Evolutionary conservation across 2,797 vertebrate genomes (phyloP), one percentile per base, ranked within the genome.

Genomic region (Rhyacichthys aspro): DNA sequence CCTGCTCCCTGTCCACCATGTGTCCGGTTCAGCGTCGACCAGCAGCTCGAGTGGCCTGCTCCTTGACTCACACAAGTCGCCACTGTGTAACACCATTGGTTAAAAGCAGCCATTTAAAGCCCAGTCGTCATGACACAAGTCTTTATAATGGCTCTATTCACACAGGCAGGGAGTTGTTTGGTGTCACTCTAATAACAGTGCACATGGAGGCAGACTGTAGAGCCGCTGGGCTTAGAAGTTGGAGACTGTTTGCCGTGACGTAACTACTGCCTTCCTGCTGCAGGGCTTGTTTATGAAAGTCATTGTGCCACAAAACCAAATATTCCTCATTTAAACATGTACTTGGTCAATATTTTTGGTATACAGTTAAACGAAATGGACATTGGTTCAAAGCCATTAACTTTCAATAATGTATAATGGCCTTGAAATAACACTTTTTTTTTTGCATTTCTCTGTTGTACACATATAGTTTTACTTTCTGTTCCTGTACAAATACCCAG

Each of bases 121-220:
- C 16, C 50, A 63, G 59, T 45, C 58, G 72, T 74, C 71, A 28
- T 58, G 71, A 76, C 68, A 66, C 62, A 50, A 62, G 54, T 34
- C 43, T 71, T 48, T 65, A 89, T 84, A 88, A 87, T 80, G 71
- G 69, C 53, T 69, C 65, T 81, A 81, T 88, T 90, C 76, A 90
- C 77, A 49, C 49, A 23, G 41, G 1, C 28, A 55, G 69, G 71
- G 72, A 79, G 65, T 58, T 50, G 57, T 68, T 61, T 60, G 17
- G 58, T 70, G 76, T 81, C 62, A 43, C 62, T 77, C 55, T 74
- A 72, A 76, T 74, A 84, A 76, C 66, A 66, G 50, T 5, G 55
- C 59, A 8, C 19, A 1, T 18, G 55, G 53, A 79, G 63, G n/a
- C 64, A 12, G 36, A 68, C 55, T 57, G 49, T 17, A 59, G 53